Conservation (phyloP, 2,797 vertebrate genomes). For the Typhlichthys eigenmanni region DNA sequence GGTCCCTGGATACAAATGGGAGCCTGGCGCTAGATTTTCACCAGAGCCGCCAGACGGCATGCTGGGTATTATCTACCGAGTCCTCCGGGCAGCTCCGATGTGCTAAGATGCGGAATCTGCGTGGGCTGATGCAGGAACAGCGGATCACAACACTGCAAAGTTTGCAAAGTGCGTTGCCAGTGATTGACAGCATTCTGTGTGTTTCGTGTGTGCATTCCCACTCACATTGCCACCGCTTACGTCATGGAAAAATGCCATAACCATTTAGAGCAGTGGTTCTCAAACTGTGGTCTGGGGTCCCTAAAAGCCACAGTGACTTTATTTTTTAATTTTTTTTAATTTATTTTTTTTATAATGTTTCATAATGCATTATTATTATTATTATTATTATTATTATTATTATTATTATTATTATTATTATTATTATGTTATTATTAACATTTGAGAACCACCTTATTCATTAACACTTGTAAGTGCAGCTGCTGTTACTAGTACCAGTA, state of each 20-base stretch:
- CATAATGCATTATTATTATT: too few species aligned
- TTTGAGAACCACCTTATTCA: too few species aligned
- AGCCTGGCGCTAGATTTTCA: slow-evolving; percentile 86
- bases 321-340: too few species aligned
- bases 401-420: too few species aligned
- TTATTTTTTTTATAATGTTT: too few species aligned
- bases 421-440: too few species aligned
- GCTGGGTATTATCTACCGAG: slow-evolving; percentile 87
- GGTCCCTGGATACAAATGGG: slow-evolving; percentile 80
- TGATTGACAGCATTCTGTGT: neutral
- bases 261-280: too few species aligned
- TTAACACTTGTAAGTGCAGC: too few species aligned
- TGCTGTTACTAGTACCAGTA: neutral
- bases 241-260: too few species aligned
- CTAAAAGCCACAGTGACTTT: too few species aligned
- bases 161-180: slow-evolving; percentile 82
- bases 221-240: neutral
- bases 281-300: too few species aligned
- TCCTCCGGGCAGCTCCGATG: slow-evolving; percentile 87
- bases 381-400: too few species aligned
- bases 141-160: slow-evolving; percentile 82
- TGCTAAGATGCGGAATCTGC: slow-evolving; percentile 79
- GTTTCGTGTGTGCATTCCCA: neutral
- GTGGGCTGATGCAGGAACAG: slow-evolving; percentile 80
- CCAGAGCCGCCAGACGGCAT: slow-evolving; percentile 83